phyloP scores from a whole-genome alignment of 2,888 invertebrate genomes.

The Phortica magna region DNA sequence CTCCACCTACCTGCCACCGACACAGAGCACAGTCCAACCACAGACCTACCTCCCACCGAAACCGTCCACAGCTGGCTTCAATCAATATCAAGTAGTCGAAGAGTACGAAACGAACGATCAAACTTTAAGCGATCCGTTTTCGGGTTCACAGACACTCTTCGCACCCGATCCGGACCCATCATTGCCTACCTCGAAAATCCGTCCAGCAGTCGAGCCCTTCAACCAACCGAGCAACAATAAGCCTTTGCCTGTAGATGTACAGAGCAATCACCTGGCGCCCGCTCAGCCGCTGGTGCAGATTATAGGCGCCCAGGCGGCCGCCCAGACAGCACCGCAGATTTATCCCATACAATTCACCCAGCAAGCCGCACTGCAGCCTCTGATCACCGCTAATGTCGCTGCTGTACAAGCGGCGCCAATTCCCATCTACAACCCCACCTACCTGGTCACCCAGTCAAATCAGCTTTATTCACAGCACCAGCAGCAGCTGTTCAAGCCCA shows the following conservation, averaged over 20 bases:
- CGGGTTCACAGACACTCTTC: constrained; percentile 78
- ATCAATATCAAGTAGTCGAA: constrained; percentile 80
- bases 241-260: constrained; percentile 74
- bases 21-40: constrained; percentile 50
- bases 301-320: constrained; percentile 77
- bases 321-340: constrained; percentile 78
- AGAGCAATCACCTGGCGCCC: constrained; percentile 69
- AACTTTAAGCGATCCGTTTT: constrained; percentile 75
- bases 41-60: constrained; percentile 50
- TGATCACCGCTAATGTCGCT: constrained; percentile 68
- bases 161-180: constrained; percentile 80
- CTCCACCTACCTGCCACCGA: constrained; percentile 66
- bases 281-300: constrained; percentile 74
- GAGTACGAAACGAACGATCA: constrained; percentile 79
- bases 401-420: constrained; percentile 68
- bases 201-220: constrained; percentile 76
- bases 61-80: constrained; percentile 25
- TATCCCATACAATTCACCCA: constrained; percentile 78
- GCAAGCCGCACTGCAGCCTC: constrained; percentile 77
- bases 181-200: constrained; percentile 76
- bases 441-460: constrained; percentile 77
- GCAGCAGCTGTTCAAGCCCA: constrained; percentile 79
- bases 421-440: constrained; percentile 76
- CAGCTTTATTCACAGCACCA: constrained; percentile 77
- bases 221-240: constrained; percentile 78